A percentile compares a stretch with the other conserved stretches of the same genome.
phyloP scores from a whole-genome alignment of 2,888 invertebrate genomes.

The Mythimna loreyi region DNA sequence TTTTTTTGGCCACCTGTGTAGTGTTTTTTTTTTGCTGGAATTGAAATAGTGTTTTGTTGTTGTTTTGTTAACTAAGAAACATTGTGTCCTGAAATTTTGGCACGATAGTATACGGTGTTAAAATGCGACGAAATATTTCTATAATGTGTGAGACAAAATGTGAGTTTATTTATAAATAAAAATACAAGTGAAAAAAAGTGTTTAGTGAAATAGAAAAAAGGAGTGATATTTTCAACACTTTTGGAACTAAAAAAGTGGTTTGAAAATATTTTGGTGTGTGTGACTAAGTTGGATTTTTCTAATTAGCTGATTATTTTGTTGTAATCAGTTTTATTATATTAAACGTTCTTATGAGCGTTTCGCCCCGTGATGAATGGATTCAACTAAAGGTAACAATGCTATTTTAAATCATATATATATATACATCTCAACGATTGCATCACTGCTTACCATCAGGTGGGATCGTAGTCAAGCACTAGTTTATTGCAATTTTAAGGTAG shows the following conservation, averaged over 20 bases:
- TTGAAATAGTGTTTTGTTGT: neutral
- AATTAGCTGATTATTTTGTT: constrained; percentile 19
- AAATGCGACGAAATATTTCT: neutral
- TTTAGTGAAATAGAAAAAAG: neutral
- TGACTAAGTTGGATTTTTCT: neutral
- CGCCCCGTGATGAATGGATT: constrained; percentile 49
- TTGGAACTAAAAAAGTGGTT: constrained; percentile 27
- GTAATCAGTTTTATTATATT: constrained; percentile 22
- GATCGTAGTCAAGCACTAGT: too few species aligned
- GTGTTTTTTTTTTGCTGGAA: neutral
- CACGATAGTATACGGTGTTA: neutral
- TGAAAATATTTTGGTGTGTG: constrained; percentile 10
- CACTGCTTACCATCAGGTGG: too few species aligned
- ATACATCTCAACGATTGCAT: too few species aligned
- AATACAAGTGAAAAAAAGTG: neutral
- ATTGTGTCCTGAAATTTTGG: neutral
- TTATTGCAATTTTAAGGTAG: too few species aligned
- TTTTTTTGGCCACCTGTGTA: neutral
- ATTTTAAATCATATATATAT: neutral
- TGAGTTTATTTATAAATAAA: neutral
- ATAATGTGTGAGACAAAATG: neutral
- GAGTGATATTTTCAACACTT: constrained; percentile 21
- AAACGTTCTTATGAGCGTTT: neutral
- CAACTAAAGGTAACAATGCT: constrained; percentile 44
- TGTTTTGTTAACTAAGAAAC: neutral